A percentile compares a stretch with the other conserved stretches of the same genome.
phyloP scores from a whole-genome alignment of 2,113 vertebrate species.

The Maccullochella peelii region DNA sequence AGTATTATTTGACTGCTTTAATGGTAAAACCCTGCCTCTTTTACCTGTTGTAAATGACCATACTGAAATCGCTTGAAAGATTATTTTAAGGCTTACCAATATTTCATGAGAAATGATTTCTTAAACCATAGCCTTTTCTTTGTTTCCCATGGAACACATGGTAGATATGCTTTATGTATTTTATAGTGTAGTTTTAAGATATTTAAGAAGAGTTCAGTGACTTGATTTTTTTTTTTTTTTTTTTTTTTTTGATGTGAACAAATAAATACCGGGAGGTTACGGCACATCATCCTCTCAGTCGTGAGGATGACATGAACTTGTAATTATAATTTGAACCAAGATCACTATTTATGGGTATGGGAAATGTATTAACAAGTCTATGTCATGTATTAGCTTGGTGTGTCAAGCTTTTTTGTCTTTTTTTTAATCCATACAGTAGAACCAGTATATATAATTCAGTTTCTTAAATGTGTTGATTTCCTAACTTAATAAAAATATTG shows the following conservation, averaged over 20 bases:
- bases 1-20: slow-evolving; percentile 78
- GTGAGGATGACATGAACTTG: slow-evolving; percentile 35
- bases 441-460: slow-evolving; percentile 73
- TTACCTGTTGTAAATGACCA: slow-evolving; percentile 68
- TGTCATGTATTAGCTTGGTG: slow-evolving; percentile 68
- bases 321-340: slow-evolving; percentile 57
- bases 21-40: slow-evolving; percentile 63
- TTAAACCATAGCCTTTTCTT: slow-evolving; percentile 78
- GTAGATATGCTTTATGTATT: slow-evolving; percentile 67
- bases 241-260: slow-evolving; percentile 54
- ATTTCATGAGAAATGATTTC: slow-evolving; percentile 74
- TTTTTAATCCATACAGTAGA: slow-evolving; percentile 71
- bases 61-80: slow-evolving; percentile 62
- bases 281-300: slow-evolving; percentile 41
- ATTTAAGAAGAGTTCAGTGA: slow-evolving; percentile 55
- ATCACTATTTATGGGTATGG: slow-evolving; percentile 71
- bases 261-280: slow-evolving; percentile 45
- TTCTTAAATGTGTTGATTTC: slow-evolving; percentile 80
- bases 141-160: slow-evolving; percentile 82
- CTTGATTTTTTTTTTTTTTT: slow-evolving; percentile 33
- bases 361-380: slow-evolving; percentile 55
- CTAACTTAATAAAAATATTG: slow-evolving; percentile 80
- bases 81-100: slow-evolving; percentile 66
- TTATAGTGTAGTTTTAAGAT: slow-evolving; percentile 60
- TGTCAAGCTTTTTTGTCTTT: slow-evolving; percentile 69